Evolutionary conservation across 2,797 vertebrate genomes (phyloP).

Genomic region (Neopelma chrysocephalum): DNA sequence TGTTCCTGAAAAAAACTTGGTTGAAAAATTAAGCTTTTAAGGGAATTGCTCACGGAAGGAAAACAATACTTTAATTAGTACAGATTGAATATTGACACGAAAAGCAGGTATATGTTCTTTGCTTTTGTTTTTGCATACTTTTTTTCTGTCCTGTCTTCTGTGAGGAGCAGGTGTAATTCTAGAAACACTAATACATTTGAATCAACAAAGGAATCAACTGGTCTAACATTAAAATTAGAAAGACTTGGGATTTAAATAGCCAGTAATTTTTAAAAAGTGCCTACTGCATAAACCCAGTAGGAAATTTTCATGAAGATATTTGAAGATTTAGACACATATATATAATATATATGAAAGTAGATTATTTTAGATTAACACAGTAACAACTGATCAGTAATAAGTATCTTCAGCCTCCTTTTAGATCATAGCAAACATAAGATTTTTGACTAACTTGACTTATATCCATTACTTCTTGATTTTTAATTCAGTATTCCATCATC

Average conservation of each 20-base stretch:
- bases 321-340: neutral
- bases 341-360: neutral
- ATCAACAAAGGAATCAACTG: neutral
- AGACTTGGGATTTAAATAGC: neutral
- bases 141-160: neutral
- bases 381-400: neutral
- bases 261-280: neutral
- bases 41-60: neutral
- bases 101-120: neutral
- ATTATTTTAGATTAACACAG: neutral
- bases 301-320: neutral
- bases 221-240: neutral
- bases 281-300: neutral
- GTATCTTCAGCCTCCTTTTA: neutral
- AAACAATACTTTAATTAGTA: neutral
- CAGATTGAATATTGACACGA: neutral
- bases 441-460: neutral
- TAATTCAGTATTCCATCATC: neutral
- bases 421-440: neutral
- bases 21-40: neutral
- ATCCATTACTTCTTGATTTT: neutral
- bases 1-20: neutral
- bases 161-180: neutral
- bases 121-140: neutral
- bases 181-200: neutral